Evolutionary conservation across 2,797 vertebrate species (phyloP).

Genomic region (Onychomys torridus): DNA sequence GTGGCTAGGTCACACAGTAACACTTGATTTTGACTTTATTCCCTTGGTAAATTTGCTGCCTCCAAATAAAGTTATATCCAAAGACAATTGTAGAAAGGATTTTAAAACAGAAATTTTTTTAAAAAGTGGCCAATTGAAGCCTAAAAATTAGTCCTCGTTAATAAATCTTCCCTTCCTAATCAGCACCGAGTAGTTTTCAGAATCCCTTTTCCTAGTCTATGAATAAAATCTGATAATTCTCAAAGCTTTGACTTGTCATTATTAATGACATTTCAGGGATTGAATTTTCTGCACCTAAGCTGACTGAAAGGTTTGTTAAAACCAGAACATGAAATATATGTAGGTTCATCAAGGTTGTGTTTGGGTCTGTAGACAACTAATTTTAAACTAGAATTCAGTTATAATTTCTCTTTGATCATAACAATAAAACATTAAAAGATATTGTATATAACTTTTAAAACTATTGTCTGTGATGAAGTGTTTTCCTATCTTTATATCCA

Average conservation of each 20-base stretch:
- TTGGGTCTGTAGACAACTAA: not conserved
- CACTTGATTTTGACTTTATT: not conserved
- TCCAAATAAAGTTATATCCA: not conserved
- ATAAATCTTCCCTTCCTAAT: not conserved
- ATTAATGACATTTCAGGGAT: not conserved
- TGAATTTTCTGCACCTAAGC: not conserved
- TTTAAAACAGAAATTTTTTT: not conserved
- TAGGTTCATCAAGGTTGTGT: not conserved
- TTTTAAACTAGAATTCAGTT: not conserved
- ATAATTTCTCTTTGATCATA: not conserved
- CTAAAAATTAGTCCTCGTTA: not conserved
- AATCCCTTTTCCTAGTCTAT: not conserved
- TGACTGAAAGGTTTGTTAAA: not conserved
- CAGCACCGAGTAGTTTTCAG: not conserved
- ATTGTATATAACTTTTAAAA: not conserved
- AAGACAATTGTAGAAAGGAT: not conserved
- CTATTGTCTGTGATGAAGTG: not conserved
- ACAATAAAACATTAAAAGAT: not conserved
- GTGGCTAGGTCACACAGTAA: rapidly evolving
- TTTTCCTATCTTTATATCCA: not conserved
- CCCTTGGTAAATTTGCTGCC: not conserved
- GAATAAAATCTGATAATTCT: not conserved
- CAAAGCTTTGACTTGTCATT: not conserved
- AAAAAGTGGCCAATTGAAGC: not conserved
- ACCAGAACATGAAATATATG: not conserved